These are phyloP conservation scores for Xestobium rufovillosum DNA, from an alignment of 2,888 invertebrate species.

Conservation along the genomic window DNA sequence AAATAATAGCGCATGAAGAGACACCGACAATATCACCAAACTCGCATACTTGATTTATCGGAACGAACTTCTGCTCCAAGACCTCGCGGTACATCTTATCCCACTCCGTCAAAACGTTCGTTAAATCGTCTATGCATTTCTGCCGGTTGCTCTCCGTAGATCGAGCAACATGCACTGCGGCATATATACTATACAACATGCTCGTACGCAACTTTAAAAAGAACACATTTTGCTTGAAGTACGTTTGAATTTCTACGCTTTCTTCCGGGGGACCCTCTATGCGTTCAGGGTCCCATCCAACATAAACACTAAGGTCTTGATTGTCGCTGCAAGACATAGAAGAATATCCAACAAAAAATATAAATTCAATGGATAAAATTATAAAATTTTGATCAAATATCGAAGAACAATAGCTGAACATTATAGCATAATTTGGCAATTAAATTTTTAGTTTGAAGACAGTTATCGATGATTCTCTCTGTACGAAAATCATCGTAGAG, in stretches of 20 bases:
- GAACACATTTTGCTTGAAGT: conserved; percentile 34
- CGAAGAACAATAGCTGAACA: too few species aligned
- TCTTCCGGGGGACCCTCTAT: conserved; percentile 37
- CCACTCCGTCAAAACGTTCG: conserved; percentile 31
- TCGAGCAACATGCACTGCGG: conserved; percentile 33
- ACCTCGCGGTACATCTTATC: conserved; percentile 24
- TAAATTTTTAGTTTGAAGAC: too few species aligned
- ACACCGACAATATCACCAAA: conserved; percentile 4
- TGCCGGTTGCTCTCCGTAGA: conserved; percentile 31
- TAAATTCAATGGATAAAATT: too few species aligned
- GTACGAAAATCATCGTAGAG: too few species aligned
- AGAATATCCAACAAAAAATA: too few species aligned
- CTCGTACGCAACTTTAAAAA: conserved; percentile 34
- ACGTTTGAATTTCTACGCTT: conserved; percentile 34
- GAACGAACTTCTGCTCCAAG: conserved; percentile 4
- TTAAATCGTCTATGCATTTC: conserved; percentile 30
- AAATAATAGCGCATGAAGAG: background rate
- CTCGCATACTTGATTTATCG: conserved; percentile 22
- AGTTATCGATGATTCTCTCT: too few species aligned
- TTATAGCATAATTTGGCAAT: too few species aligned
- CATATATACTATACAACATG: conserved; percentile 30
- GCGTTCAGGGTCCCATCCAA: conserved; percentile 59
- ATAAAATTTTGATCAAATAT: too few species aligned
- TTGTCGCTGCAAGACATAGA: conserved; percentile 54
- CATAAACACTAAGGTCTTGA: conserved; percentile 65